phyloP scores from a whole-genome alignment of 2,797 vertebrate genomes.

The Artibeus jamaicensis region DNA sequence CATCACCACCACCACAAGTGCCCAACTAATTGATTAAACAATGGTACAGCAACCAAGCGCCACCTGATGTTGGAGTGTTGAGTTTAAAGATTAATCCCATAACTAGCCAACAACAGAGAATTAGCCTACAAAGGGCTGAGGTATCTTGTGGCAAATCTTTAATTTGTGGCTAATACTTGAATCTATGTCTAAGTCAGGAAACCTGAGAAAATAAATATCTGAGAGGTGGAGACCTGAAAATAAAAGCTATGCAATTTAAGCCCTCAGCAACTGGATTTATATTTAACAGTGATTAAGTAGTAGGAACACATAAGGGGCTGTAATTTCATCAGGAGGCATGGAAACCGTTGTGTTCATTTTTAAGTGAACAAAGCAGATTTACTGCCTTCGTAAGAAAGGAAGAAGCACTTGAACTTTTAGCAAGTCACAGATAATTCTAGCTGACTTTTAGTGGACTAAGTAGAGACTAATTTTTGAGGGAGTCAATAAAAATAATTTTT shows the following conservation, averaged over 20 bases:
- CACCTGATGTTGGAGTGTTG: constrained; percentile 15
- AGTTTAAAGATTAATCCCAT: constrained; percentile 23
- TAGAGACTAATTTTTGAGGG: constrained; percentile 40
- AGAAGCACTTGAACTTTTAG: not conserved
- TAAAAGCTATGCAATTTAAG: constrained; percentile 36
- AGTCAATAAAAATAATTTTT: constrained; percentile 31
- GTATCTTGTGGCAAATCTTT: constrained; percentile 64
- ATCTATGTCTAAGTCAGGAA: constrained; percentile 56
- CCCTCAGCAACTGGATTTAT: constrained; percentile 53
- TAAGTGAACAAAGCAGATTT: constrained; percentile 50
- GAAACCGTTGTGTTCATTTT: constrained; percentile 43
- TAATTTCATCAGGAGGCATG: constrained; percentile 56
- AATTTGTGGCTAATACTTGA: constrained; percentile 67
- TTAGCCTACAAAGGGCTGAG: constrained; percentile 45
- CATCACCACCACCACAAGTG: not conserved
- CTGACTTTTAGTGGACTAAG: not conserved
- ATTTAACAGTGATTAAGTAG: constrained; percentile 65
- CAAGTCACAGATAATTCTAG: not conserved
- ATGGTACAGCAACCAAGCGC: constrained; percentile 27
- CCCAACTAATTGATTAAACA: constrained; percentile 31
- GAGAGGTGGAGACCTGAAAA: constrained; percentile 62
- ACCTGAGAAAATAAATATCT: constrained; percentile 54
- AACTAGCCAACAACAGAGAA: constrained; percentile 2
- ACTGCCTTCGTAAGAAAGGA: constrained; percentile 43
- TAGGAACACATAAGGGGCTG: not conserved